Base-by-base conservation (phyloP, 2,888 invertebrate species). In the Nudaria mundana region DNA sequence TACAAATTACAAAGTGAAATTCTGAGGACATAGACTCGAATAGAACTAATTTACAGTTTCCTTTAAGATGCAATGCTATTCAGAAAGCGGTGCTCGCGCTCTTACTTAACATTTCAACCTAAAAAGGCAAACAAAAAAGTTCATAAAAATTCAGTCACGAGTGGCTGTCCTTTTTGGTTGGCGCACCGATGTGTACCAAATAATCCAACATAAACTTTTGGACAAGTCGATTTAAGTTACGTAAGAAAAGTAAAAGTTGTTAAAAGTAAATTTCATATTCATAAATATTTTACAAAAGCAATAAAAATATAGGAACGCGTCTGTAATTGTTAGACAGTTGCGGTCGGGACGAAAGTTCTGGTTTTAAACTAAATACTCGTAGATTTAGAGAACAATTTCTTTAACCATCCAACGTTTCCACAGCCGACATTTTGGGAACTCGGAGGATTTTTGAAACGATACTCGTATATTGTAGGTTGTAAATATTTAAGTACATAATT, bases 211-310 rank as follows among this genome's bases (percentile, higher is more conserved):
- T 66, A 74, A 82, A 81, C 71, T 83, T 81, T 79, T 71, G 66
- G 61, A 66, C 68, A 83, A 85, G 81, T 84, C 81, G 79, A 83
- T 85, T 83, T 80, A 84, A 85, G 76, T 84, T 84, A 78, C 69
- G 63, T 71, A 75, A 72, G 57, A 52, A 63, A 66, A 71, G 59
- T 63, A 57, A 49, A 63, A 51, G n/a, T n/a, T n/a, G n/a, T n/a
- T n/a, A n/a, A n/a, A n/a, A n/a, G n/a, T n/a, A 55, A 67, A 71
- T 71, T 63, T 56, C 37, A 57, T 68, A 60, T 55, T 55, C 53
- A 48, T 50, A 37, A 44, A 45, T 48, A 56, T 52, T 59, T 44
- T 31, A 38, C 40, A 52, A 47, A 55, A 50, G 50, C 40, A 56
- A 46, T 52, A 43, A 33, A 37, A 48, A 38, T 46, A 40, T 40